Base-by-base conservation (phyloP, 2,888 invertebrate species). In the Polyploca ridens region DNA sequence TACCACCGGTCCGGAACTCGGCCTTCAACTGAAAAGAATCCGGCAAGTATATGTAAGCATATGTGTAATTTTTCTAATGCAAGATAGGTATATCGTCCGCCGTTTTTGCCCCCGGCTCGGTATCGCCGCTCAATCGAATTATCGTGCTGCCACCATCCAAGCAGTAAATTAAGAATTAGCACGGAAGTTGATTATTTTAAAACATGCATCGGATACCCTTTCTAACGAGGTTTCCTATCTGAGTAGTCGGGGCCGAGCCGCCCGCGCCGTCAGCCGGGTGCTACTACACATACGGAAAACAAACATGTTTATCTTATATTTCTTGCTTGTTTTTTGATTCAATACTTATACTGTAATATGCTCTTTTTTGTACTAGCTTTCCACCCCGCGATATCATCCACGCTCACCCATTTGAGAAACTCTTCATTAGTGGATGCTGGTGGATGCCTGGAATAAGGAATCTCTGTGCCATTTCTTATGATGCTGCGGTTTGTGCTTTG, bases 91-190 rank as follows among this genome's bases (percentile, higher is more conserved):
- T 75, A 78, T 76, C 86, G 90, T 88, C 91, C 90, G 78, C 86
- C 77, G 78, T 86, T 87, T 86, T 84, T 86, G 85, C 90, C 86
- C 69, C 74, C 64, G 77, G 83, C 83, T 69, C 75, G 80, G 80
- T 79, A 84, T 84, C 86, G 79, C 73, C 74, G 78, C 76, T 70
- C 87, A 89, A 93, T 93, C 91, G 85, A 88, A 86, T 93, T 92
- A 90, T 83, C 82, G 76, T 75, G 81, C 76, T 79, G 85, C 85
- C 86, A 84, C 87, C 91, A 92, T 81, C 93, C 84, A 87, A 86
- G 89, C 94, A 93, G 92, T 88, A 93, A 94, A 94, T 94, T 90
- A 93, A 91, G 90, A 93, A 93, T 93, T 94, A 93, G 86, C 90
- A 89, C 85, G 89, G 84, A 88, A 89, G 78, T 84, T 87, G 88